Conservation (phyloP, 1,140 invertebrate species). For the Battus philenor region DNA sequence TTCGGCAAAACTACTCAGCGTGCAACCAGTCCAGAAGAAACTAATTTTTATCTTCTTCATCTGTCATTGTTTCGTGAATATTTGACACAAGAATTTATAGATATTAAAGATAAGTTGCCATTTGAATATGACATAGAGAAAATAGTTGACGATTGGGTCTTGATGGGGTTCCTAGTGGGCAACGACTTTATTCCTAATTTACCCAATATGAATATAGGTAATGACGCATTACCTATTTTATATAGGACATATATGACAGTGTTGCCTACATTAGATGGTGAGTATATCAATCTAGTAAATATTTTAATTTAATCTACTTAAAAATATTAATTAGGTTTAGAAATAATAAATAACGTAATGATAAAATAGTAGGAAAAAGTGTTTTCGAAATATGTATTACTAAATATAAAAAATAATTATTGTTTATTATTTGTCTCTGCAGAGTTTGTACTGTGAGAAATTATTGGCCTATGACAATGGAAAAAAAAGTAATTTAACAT, state of each 20-base stretch:
- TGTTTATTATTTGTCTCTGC: too few relatives aligned
- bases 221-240: slow-evolving; percentile 90
- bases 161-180: slow-evolving; percentile 97
- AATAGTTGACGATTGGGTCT: slow-evolving; percentile 85
- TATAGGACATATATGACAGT: slow-evolving; percentile 93
- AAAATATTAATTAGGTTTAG: too few relatives aligned
- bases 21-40: slow-evolving; percentile 86
- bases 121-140: slow-evolving; percentile 90
- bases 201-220: slow-evolving; percentile 94
- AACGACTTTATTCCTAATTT: slow-evolving; percentile 98
- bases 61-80: slow-evolving; percentile 95
- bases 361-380: too few relatives aligned
- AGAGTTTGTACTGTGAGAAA: too few relatives aligned
- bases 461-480: too few relatives aligned
- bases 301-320: too few relatives aligned
- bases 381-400: too few relatives aligned
- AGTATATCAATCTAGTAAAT: slow-evolving; percentile 35
- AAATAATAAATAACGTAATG: too few relatives aligned
- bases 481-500: too few relatives aligned
- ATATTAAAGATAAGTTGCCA: slow-evolving; percentile 81
- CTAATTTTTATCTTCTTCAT: slow-evolving; percentile 95
- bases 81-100: slow-evolving; percentile 92
- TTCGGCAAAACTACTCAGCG: slow-evolving; percentile 81
- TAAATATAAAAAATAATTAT: too few relatives aligned
- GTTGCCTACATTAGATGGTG: slow-evolving; percentile 90